phyloP scores from a whole-genome alignment of 1,140 invertebrate species.

The Heliconius hewitsoni region DNA sequence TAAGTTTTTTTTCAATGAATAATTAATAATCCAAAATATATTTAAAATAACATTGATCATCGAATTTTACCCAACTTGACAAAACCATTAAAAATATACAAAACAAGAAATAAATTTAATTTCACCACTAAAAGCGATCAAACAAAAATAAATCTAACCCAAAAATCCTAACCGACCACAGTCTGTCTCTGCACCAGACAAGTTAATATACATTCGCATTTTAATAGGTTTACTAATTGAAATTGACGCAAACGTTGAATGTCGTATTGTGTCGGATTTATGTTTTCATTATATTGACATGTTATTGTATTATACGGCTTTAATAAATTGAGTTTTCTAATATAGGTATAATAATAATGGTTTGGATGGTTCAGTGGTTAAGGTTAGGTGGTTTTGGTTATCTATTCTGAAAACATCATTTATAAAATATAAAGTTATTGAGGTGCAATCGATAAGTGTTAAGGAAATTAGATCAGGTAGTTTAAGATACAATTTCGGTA shows the following conservation, averaged over 20 bases:
- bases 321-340: neutral
- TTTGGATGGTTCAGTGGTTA: neutral
- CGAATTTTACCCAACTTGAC: too few relatives aligned
- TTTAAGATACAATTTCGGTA: neutral
- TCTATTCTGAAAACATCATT: neutral
- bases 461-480: neutral
- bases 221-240: conserved; percentile 2
- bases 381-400: neutral
- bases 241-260: neutral
- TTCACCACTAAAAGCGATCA: neutral
- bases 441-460: neutral
- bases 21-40: too few relatives aligned
- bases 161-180: neutral
- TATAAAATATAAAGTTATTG: too few relatives aligned
- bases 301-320: conserved; percentile 4
- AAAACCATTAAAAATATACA: too few relatives aligned
- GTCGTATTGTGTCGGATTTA: conserved; percentile 2
- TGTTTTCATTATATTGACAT: conserved; percentile 8
- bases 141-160: neutral
- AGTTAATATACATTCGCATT: conserved; percentile 1
- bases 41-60: too few relatives aligned
- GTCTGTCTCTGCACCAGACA: neutral
- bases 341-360: neutral
- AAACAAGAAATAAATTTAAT: neutral
- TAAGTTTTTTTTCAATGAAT: too few relatives aligned